Base-by-base conservation (phyloP, 2,888 invertebrate species). In the Drosophila hamatofila region DNA sequence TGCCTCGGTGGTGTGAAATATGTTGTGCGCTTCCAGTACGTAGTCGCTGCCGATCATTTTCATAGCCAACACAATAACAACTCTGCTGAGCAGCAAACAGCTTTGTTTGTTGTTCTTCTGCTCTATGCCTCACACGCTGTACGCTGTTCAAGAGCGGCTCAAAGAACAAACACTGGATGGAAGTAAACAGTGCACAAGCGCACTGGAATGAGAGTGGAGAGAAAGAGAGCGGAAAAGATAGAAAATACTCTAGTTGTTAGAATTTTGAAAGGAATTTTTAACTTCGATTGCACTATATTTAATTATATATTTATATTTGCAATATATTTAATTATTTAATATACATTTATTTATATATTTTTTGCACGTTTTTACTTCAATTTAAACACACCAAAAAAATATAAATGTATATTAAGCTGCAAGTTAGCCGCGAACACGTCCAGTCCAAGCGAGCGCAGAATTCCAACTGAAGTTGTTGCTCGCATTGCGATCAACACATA, bases 1-100 rank as follows among this genome's bases (percentile, higher is more conserved):
- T 92, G 97, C 97, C 94, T 97, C 96, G 69, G 97, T 97, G 37
- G 97, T 97, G 92, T 98, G 97, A 90, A 96, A 97, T 65, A 98
- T 96, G 93, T 97, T 97, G 88, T 96, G 96, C 81, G 98, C 94
- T 92, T 98, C 98, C 91, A 98, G 94, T 56, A 96, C 95, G 93
- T 97, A 97, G 90, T 97, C 98, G 91, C 96, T 96, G 59, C 96
- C 95, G 78, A 96, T 95, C 96, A 96, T 96, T 89, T 93, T 95
- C 81, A 69, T 90, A 89, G 77, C 85, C 84, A 55, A 62, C 56
- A 56, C 64, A 51, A 30, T 51, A 49, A 18, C 52, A 41, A 25
- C 49, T 59, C 70, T 54, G 35, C 48, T 21, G 42, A 62, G 55
- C 18, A 42, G 42, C 49, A 39, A 56, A 41, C 54, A 54, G 56